Evolutionary conservation across 1,140 invertebrate species (phyloP).

Genomic region (Contarinia nasturtii): DNA sequence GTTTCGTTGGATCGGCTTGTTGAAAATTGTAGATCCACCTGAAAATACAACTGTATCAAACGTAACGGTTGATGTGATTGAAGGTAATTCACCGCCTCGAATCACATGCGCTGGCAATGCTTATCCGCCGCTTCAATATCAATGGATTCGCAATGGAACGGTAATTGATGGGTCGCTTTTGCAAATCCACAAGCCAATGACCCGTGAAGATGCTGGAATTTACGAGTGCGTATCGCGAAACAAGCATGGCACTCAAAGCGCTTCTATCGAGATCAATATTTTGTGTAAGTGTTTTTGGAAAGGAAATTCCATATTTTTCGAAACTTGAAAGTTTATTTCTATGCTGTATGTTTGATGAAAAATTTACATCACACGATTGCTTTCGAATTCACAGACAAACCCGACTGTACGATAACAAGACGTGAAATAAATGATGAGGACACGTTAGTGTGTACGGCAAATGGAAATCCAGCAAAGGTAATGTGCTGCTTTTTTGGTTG

Average conservation of each 20-base stretch:
- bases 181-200: slow-evolving; percentile 10
- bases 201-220: neutral
- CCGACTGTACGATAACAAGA: slow-evolving; percentile 61
- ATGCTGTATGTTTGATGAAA: neutral
- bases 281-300: neutral
- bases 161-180: slow-evolving; percentile 15
- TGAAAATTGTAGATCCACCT: slow-evolving; percentile 54
- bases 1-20: too few species aligned
- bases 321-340: neutral
- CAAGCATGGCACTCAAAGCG: slow-evolving; percentile 1
- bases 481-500: neutral
- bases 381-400: slow-evolving; percentile 44
- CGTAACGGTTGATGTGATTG: slow-evolving; percentile 48
- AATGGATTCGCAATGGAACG: slow-evolving; percentile 19
- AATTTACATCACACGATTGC: too few species aligned
- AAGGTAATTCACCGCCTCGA: slow-evolving; percentile 51
- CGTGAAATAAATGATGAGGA: slow-evolving; percentile 49
- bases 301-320: neutral
- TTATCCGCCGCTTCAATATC: slow-evolving; percentile 32
- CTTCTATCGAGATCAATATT: slow-evolving; percentile 5
- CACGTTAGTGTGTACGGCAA: slow-evolving; percentile 58
- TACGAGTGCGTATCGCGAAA: slow-evolving; percentile 1
- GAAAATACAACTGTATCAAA: slow-evolving; percentile 62
- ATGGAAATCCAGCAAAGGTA: slow-evolving; percentile 59
- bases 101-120: slow-evolving; percentile 58